Base-by-base conservation (phyloP, 2,113 vertebrate species). In the Aegotheles bennettii region DNA sequence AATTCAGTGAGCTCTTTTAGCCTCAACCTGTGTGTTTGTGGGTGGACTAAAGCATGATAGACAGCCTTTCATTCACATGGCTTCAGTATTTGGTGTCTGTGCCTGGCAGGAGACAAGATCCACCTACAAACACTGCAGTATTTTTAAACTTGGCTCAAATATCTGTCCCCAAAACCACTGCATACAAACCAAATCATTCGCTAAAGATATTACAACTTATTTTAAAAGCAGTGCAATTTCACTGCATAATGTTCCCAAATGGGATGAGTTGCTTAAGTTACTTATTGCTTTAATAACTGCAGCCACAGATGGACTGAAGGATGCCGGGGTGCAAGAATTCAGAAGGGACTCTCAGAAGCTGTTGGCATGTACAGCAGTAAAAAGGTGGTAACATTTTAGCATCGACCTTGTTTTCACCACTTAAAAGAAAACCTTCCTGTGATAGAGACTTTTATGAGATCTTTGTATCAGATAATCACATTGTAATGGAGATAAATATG, bases 371-470 rank as follows among this genome's bases (percentile, higher is more conserved):
- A 53, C 4, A 29, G 21, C 56, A 68, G 43, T 64, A 68, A 81
- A 0, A 12, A 92, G 42, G 51, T 31, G 64, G 67, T 23, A 78
- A 20, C 26, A 56, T 92, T 92, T 87, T 78, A 87, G 56, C 87
- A 82, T 4, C 78, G 47, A 64, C 56, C 33, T 93, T 86, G 63
- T 96, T 97, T 95, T 84, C 81, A 84, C 80, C 73, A 63, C 89
- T 94, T 92, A 85, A 93, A 89, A 93, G 45, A 95, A 91, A 90
- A 64, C 70, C 45, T 88, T 35, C 33, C 13, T 0, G 1, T 31
- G 86, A 85, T 86, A 69, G 85, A 87, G 67, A 91, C 54, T 84
- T 93, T 63, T 82, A 54, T 20, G 67, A 51, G 29, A 86, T 67
- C 16, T 64, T 33, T 74, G 18, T 87, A 48, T 68, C 31, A 88